Base-by-base conservation (phyloP, 2,113 vertebrate species). In the Rhinolophus sinicus region DNA sequence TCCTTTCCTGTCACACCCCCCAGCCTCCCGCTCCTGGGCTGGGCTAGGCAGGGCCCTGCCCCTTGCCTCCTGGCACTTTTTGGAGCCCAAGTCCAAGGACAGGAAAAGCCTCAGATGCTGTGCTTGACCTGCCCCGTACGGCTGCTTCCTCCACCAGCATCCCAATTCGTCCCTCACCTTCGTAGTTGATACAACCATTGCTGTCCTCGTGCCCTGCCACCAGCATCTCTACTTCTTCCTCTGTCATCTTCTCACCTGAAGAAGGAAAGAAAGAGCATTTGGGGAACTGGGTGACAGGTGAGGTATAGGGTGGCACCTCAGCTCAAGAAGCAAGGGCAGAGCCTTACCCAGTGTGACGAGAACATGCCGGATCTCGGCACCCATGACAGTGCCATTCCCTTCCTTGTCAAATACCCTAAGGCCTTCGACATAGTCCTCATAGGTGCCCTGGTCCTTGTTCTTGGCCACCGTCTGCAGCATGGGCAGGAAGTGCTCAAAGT, bases 151-250 rank as follows among this genome's bases (percentile, higher is more conserved):
- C 58, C 13, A 21, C 1, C 5, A 65, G 64, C 52, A 80, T 47
- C 60, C 47, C 9, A n/a, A 0, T 15, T 30, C 14, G n/a, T 15
- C 26, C 38, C 98, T 98, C 96, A 99, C 99, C 99, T 99, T 99
- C 99, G 33, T 99, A 99, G 98, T 99, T 99, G 98, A 99, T 99
- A 98, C 99, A 99, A n/a, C 99, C 99, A 21, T 99, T 99, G 96
- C 99, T 99, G 97, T 99, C 99, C 98, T 99, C 99, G 0, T 99
- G 99, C 84, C 99, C 99, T 0, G 99, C 99, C 97, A 99, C 97
- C 81, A 99, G 98, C 40, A 98, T 99, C 98, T 99, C 99, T 80
- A 99, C 99, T 94, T 99, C 99, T 80, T 99, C 99, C 97, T 99
- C 99, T 0, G 99, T 98, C 99, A 99, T 99, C 98, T 99, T 99